A percentile compares a stretch with the other conserved stretches of the same genome.
phyloP scores from a whole-genome alignment of 2,797 vertebrate genomes.

The Champsocephalus esox region DNA sequence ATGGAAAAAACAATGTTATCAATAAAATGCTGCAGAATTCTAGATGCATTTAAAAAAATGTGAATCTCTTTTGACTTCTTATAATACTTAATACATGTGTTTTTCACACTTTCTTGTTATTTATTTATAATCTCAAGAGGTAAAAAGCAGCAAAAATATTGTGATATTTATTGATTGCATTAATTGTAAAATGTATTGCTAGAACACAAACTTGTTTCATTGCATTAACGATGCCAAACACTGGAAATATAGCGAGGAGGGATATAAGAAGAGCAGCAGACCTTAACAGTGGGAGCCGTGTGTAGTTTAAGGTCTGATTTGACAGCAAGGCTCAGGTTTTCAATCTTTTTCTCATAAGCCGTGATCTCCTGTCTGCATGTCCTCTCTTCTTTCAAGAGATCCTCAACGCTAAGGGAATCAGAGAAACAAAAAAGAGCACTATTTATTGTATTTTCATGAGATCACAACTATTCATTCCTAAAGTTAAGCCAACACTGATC shows the following conservation, averaged over 20 bases:
- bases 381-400: conserved; percentile 91
- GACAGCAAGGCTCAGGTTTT: conserved; percentile 82
- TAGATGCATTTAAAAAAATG: background rate
- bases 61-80: background rate
- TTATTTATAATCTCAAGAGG: background rate
- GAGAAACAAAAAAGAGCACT: background rate
- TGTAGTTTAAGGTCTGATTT: conserved; percentile 68
- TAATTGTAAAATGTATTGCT: background rate
- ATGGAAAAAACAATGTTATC: conserved; percentile 1
- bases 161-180: background rate
- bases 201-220: background rate
- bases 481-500: background rate
- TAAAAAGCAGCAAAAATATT: background rate
- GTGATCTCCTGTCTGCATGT: conserved; percentile 86
- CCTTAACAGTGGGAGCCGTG: conserved; percentile 67
- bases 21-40: background rate
- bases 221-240: background rate
- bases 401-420: conserved; percentile 86
- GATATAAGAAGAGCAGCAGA: conserved; percentile 34
- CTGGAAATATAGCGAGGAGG: conserved; percentile 1
- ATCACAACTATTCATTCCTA: background rate
- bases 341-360: conserved; percentile 90
- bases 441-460: background rate
- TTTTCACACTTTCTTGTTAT: background rate
- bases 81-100: background rate